Base-by-base conservation (phyloP, 2,797 vertebrate species). In the Cyclura pinguis region DNA sequence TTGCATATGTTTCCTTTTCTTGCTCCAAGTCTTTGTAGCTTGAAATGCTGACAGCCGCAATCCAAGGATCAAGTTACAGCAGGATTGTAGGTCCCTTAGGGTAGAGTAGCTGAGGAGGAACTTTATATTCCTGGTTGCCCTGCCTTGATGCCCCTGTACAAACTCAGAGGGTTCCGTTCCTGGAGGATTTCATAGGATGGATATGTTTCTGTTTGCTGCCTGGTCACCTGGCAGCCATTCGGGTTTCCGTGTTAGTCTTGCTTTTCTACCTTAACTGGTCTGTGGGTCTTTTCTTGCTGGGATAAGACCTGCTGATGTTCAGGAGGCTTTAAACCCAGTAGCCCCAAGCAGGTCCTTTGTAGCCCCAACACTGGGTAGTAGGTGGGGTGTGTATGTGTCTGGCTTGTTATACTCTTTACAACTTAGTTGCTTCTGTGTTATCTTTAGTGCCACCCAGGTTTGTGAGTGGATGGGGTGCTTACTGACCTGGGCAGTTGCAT, bases 261-360 rank as follows among this genome's bases (percentile, higher is more conserved):
- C 96, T 96, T 96, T 97, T 96, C 96, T 86, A 88, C 93, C 95
- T 95, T 96, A 96, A 95, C 93, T 94, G 7, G 74, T 85, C 84
- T 27, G 86, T n/a, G 35, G 64, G 67, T 38, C 20, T n/a, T 32
- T n/a, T 18, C 32, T 22, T 57, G n/a, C n/a, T 12, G 80, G 38
- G 1, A 57, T 5, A 38, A 64, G 57, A 24, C 74, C 76, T 67
- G 62, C n/a, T 12, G 4, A 35, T 16, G 20, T 6, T 3, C 42
- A 52, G 29, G 14, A 35, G 32, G 35, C 13, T 32, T 81, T 20
- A 81, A 74, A 47, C n/a, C 47, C 13, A 6, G 18, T 14, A 29
- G n/a, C 4, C 24, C 2, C 13, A 35, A 59, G 1, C 62, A 62
- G 67, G 0, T 0, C 50, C 5, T n/a, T 55, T 55, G 14, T 38